phyloP scores from a whole-genome alignment of 2,888 invertebrate genomes.

The Seira ritae region DNA sequence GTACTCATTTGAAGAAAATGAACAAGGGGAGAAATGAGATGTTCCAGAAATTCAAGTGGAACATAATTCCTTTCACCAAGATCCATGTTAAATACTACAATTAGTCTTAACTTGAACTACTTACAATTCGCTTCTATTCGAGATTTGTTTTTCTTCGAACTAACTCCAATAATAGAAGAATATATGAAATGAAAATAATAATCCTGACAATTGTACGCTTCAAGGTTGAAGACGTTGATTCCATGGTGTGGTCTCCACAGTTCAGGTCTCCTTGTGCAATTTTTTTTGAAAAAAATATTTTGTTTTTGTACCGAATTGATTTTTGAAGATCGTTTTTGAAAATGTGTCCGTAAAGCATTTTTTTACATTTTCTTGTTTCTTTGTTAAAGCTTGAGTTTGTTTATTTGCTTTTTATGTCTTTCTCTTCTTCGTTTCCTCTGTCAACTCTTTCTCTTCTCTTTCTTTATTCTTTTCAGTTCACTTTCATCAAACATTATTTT shows the following conservation, averaged over 20 bases:
- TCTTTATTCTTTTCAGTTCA: slow-evolving; percentile 23
- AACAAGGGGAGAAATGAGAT: too few species aligned
- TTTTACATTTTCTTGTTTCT: background rate
- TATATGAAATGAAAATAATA: background rate
- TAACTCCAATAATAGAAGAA: background rate
- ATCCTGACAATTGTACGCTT: background rate
- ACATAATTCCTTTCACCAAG: too few species aligned
- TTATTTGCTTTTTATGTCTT: background rate
- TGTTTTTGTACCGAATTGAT: background rate
- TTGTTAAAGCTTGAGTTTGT: background rate
- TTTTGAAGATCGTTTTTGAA: background rate
- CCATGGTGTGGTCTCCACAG: background rate
- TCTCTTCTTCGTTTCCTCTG: slow-evolving; percentile 27
- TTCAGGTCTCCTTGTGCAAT: background rate
- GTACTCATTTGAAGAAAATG: too few species aligned
- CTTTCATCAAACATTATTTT: background rate
- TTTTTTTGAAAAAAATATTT: background rate
- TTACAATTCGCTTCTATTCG: background rate
- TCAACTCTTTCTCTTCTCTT: slow-evolving; percentile 29
- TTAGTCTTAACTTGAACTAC: too few species aligned
- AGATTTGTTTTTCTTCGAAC: background rate
- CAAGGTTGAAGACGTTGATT: slow-evolving; percentile 5
- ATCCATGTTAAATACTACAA: background rate
- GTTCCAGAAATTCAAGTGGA: too few species aligned
- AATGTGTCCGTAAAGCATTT: background rate